A percentile compares a stretch with the other conserved stretches of the same genome.
These are phyloP conservation scores for Alentia gelatinosa DNA, from an alignment of 2,888 invertebrate species.

Conservation along the genomic window DNA sequence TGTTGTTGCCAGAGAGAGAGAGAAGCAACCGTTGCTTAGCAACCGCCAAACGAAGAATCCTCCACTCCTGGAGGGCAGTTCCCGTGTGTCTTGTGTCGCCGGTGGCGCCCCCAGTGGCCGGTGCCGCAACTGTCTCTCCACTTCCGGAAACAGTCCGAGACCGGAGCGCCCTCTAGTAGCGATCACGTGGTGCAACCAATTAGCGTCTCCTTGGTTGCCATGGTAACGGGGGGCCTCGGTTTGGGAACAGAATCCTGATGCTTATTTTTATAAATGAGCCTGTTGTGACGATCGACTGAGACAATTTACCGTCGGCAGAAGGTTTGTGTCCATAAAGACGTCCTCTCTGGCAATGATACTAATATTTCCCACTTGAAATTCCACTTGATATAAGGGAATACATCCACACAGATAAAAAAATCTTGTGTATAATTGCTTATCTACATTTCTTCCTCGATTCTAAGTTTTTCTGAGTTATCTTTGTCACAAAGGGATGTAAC, in stretches of 20 bases:
- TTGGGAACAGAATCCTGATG: background rate
- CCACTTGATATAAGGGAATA: too few relatives aligned
- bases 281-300: background rate
- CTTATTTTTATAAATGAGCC: slow-evolving; percentile 14
- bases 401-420: too few relatives aligned
- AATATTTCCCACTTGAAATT: too few relatives aligned
- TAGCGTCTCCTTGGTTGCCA: background rate
- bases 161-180: background rate
- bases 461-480: too few relatives aligned
- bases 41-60: background rate
- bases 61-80: background rate
- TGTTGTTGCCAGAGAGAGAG: background rate
- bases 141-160: background rate
- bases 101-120: background rate
- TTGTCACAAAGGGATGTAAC: too few relatives aligned
- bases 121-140: background rate
- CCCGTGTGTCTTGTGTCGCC: too few relatives aligned
- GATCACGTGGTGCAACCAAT: background rate
- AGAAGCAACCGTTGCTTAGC: background rate
- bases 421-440: too few relatives aligned
- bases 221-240: background rate
- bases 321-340: too few relatives aligned
- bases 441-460: too few relatives aligned
- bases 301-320: slow-evolving; percentile 29
- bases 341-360: too few relatives aligned